Conservation (phyloP, 2,113 vertebrate genomes). For the Eleginops maclovinus region DNA sequence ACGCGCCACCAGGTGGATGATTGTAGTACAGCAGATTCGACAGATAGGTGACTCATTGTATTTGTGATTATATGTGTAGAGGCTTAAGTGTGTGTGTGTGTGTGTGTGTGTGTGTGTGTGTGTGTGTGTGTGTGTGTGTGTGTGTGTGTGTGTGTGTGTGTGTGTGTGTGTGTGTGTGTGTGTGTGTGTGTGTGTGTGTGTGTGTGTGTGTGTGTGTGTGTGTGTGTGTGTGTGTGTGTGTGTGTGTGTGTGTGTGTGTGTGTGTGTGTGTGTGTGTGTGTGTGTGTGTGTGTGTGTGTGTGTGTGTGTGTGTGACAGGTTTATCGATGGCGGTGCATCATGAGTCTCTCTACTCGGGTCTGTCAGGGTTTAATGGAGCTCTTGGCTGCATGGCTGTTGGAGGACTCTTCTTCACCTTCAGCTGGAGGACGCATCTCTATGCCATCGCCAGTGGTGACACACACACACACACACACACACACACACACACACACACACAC, state of each 20-base stretch:
- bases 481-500: not conserved
- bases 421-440: slow-evolving; percentile 80
- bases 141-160: not conserved
- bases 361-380: slow-evolving; percentile 82
- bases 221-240: slow-evolving; percentile 5
- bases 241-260: slow-evolving; percentile 11
- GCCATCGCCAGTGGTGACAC: slow-evolving; percentile 79
- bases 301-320: slow-evolving; percentile 62
- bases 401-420: slow-evolving; percentile 80
- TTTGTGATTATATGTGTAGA: not conserved
- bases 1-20: slow-evolving; percentile 47
- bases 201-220: not conserved
- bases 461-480: not conserved
- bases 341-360: slow-evolving; percentile 75
- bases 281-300: slow-evolving; percentile 16
- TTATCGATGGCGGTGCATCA: slow-evolving; percentile 79
- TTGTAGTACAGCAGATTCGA: not conserved
- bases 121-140: slow-evolving; percentile 1
- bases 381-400: slow-evolving; percentile 83
- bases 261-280: slow-evolving; percentile 18
- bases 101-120: not conserved
- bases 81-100: not conserved
- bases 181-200: slow-evolving; percentile 15
- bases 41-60: slow-evolving; percentile 3
- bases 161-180: slow-evolving; percentile 17